These are phyloP conservation scores for Agriopis aurantiaria DNA, from an alignment of 2,888 invertebrate species.

Conservation along the genomic window DNA sequence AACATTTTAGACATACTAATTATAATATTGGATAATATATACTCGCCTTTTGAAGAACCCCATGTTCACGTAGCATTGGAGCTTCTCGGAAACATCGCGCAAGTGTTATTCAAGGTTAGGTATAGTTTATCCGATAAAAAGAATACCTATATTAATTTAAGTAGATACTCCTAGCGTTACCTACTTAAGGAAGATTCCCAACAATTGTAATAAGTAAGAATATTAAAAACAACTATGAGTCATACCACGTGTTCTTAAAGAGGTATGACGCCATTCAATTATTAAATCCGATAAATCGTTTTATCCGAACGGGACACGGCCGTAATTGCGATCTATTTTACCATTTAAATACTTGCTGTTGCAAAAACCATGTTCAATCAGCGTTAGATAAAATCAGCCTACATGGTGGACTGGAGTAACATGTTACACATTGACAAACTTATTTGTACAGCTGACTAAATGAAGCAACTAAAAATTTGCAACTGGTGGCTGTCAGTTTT, in stretches of 20 bases:
- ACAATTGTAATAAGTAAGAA: background rate
- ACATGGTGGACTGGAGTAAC: conserved; percentile 26
- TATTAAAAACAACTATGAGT: conserved; percentile 5
- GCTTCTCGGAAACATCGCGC: too few relatives aligned
- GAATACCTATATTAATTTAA: too few relatives aligned
- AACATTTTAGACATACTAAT: too few relatives aligned
- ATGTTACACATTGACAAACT: background rate
- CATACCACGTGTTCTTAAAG: conserved; percentile 10
- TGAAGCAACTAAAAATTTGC: background rate
- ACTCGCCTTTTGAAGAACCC: too few relatives aligned
- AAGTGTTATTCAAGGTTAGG: too few relatives aligned
- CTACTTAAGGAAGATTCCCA: background rate
- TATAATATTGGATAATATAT: too few relatives aligned
- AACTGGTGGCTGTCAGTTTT: background rate
- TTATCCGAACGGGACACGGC: conserved; percentile 25
- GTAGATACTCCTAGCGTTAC: background rate
- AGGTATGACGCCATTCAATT: conserved; percentile 26
- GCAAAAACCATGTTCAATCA: conserved; percentile 44
- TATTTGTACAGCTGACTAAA: background rate
- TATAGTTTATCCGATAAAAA: too few relatives aligned
- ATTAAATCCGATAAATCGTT: conserved; percentile 24
- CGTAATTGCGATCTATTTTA: conserved; percentile 35
- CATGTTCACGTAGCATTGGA: too few relatives aligned
- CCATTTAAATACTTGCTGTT: conserved; percentile 35
- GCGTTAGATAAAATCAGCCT: conserved; percentile 37